Conservation (phyloP, 2,888 invertebrate genomes). For the Hyppa rectilinea region DNA sequence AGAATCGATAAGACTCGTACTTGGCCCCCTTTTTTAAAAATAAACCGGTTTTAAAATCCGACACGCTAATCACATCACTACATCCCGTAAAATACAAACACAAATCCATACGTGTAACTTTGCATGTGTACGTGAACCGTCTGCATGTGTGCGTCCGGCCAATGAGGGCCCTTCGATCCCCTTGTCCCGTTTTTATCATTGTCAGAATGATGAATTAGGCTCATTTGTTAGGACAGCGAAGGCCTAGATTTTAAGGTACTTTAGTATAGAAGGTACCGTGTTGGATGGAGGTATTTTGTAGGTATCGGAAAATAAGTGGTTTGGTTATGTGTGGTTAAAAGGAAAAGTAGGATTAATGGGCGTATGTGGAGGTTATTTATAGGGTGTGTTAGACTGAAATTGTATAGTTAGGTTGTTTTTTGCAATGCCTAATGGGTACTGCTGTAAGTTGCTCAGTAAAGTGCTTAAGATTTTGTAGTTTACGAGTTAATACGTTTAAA, state of each 20-base stretch:
- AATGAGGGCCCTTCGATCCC: constrained; percentile 58
- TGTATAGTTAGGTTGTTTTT: background rate
- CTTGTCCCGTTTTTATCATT: constrained; percentile 77
- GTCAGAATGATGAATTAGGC: constrained; percentile 82
- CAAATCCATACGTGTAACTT: constrained; percentile 5
- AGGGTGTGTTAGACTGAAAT: background rate
- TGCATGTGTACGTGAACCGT: constrained; percentile 6
- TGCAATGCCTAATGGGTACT: background rate
- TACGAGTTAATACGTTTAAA: no score
- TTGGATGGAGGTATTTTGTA: constrained; percentile 37
- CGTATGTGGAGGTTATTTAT: constrained; percentile 29
- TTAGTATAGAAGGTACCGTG: constrained; percentile 27
- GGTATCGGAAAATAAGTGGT: constrained; percentile 45
- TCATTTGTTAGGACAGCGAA: constrained; percentile 71
- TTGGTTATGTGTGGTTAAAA: constrained; percentile 39
- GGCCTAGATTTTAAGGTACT: constrained; percentile 69
- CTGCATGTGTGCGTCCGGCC: constrained; percentile 35
- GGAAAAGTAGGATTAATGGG: constrained; percentile 38
- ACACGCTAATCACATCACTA: constrained; percentile 26
- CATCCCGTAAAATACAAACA: constrained; percentile 1
- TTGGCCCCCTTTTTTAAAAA: no score
- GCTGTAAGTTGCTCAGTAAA: no score
- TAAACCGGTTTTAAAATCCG: constrained; percentile 3
- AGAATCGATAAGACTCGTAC: no score
- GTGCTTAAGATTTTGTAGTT: no score